Evolutionary conservation across 2,888 invertebrate species (phyloP), one percentile per base, ranked within the genome.

Genomic region (Brachynemurus nebulosus): DNA sequence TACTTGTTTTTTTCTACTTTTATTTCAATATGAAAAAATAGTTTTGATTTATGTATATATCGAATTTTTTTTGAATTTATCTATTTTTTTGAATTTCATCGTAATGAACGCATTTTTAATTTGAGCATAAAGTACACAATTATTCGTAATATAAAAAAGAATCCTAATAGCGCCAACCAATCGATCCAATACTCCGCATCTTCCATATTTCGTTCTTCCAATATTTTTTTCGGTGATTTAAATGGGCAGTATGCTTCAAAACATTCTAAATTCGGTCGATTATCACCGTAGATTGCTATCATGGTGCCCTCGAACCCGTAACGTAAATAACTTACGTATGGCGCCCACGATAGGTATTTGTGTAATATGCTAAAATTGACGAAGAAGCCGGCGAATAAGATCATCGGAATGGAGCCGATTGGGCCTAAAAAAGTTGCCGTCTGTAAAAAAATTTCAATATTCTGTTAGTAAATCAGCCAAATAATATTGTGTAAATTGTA

Each of bases 271-370:
- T 84, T 81, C 49, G 79, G 80, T 42, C 95, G 72, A 51, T 82
- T 78, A 60, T 81, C 79, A 16, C 92, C 91, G 60, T 93, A 95
- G n/a, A 93, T 83, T 3, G 90, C 78, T 36, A 90, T 76, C 76
- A 95, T 83, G 39, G 85, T 80, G 5, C 92, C 93, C 67, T 95
- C 93, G 64, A 93, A 92, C 23, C 90, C 86, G 59, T 92, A 93
- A 45, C 85, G 76, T 42, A 92, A 81, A 63, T 91, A 95, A 54
- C 91, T 92, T 20, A 86, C 70, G 62, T 92, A 92, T 2, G 91
- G 83, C 16, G 93, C 68, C 85, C 92, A 91, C 55, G 80, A 80
- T 41, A 95, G 69, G 61, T 92, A 93, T 44, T 74, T 72, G 3
- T 93, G 93, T 59, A 93, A 86, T 33, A 90, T 90, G 61, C 85